Evolutionary conservation across 2,888 invertebrate species (phyloP), one percentile per base, ranked within the genome.

Genomic region (Eucriotettix oculatus): DNA sequence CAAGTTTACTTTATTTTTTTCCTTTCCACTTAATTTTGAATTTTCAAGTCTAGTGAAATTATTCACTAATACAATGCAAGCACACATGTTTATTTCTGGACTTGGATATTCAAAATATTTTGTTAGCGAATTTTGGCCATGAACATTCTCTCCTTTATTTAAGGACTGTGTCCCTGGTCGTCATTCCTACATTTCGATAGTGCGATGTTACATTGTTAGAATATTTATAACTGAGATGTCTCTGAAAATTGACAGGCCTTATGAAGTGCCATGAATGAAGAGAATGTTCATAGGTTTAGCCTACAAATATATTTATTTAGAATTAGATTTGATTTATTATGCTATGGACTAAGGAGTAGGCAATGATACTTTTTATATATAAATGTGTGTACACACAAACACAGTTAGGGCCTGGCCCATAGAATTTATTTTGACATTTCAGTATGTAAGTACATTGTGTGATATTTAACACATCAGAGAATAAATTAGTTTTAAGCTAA

Each of bases 401-500:
- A 61, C 61, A 59, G 54, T 54, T 58, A 41, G 52, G 63, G 63
- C 61, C 63, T 63, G 63, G 63, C 60, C 63, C 63, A 63, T 58
- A 59, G 63, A 63, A 63, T 63, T 63, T 63, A 58, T 63, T 61
- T 61, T 57, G 61, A 63, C 48, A 48, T 44, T 58, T 62, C 59
- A 60, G 41, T 56, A 60, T 60, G 44, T 60, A 60, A 41, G 48
- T 44, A 16, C 48, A 56, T n/a, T 56, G 52, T 41, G 56, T 60
- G 56, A 48, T 14, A 48, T 48, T 12, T 48, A n/a, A n/a, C 48
- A 48, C 48, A 48, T 5, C 29, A 29, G 29, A 48, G 48, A 14
- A 14, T 48, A 48, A 48, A 48, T n/a, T 48, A n/a, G 48, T n/a
- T 14, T 29, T 48, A n/a, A 48, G 48, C 48, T n/a, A 48, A 48